Evolutionary conservation across 2,113 vertebrate species (phyloP), one percentile per base, ranked within the genome.

Genomic region (Apodemus sylvaticus): DNA sequence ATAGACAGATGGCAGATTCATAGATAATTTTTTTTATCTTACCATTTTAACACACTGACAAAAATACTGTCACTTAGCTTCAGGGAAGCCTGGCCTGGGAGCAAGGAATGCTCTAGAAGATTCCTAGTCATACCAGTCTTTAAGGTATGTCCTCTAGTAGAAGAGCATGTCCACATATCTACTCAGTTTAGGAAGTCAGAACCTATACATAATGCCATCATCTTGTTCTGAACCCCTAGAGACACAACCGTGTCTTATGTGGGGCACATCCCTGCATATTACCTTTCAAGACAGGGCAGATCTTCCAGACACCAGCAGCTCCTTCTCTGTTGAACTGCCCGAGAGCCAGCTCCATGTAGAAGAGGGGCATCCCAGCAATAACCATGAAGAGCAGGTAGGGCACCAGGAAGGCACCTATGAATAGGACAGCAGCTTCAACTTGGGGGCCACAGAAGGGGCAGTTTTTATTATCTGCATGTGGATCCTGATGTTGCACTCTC

Each of bases 281-380:
- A 99, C 99, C 99, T 99, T 99, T 99, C 95, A 99, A 99, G 95
- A 99, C 97, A 51, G 99, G 99, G 66, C 99, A 99, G 96, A 99
- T 99, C 98, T 99, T 99, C 99, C 99, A 99, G 92, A 99, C 99
- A 1, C 99, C 99, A 0, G 99, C 99, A 0, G 99, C 99, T 10
- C 99, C 99, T 96, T 99, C 99, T 74, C 99, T 98, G 98, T 99
- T 99, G 97, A 99, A 99, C 94, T 99, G 99, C 42, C 99, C 99
- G 39, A 99, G 97, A 14, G 99, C 99, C 96, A 99, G 98, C 97
- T 99, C 99, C 99, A 99, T 99, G 97, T 99, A 99, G 98, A 99
- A 99, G 1, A 99, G 99, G 0, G 99, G 99, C 99, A 99, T 99
- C 11, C 99, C 99, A 0, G 99, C 99, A 58, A 99, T 99, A 95